Percentiles rank a stretch among this genome's conserved stretches.
Evolutionary conservation across 1,140 invertebrate genomes (phyloP).

Genomic region (Cepaea nemoralis): DNA sequence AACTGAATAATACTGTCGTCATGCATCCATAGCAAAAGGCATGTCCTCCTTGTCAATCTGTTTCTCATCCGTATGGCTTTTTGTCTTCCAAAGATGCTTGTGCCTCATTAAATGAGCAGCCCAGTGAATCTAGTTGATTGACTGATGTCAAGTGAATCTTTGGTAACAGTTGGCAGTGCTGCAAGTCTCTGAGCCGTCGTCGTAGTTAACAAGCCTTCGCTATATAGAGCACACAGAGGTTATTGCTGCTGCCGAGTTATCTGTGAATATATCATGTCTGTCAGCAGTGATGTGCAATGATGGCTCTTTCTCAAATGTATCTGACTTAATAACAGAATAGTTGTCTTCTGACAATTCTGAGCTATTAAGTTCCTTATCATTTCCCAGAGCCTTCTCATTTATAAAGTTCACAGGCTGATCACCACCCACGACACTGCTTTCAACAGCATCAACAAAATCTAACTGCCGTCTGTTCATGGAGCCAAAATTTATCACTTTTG

Average conservation of each 20-base stretch:
- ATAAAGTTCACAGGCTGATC: not conserved
- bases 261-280: not conserved
- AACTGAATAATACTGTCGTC: not conserved
- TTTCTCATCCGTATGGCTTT: not conserved
- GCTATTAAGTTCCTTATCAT: not conserved
- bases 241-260: constrained; percentile 1
- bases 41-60: not conserved
- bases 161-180: constrained; percentile 14
- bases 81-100: not conserved
- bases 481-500: constrained; percentile 54
- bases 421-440: not conserved
- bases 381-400: not conserved
- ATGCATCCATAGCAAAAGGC: not conserved
- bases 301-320: constrained; percentile 33
- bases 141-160: constrained; percentile 30
- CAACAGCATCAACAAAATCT: not conserved
- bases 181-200: constrained; percentile 12
- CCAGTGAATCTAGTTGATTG: constrained; percentile 20
- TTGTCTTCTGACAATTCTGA: not conserved
- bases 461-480: constrained; percentile 1
- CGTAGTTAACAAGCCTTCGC: constrained; percentile 27
- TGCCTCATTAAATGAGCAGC: not conserved
- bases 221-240: constrained; percentile 16
- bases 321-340: not conserved
- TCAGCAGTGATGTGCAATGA: not conserved